Evolutionary conservation across 2,888 invertebrate genomes (phyloP), one percentile per base, ranked within the genome.

Genomic region (Polia nebulosa): DNA sequence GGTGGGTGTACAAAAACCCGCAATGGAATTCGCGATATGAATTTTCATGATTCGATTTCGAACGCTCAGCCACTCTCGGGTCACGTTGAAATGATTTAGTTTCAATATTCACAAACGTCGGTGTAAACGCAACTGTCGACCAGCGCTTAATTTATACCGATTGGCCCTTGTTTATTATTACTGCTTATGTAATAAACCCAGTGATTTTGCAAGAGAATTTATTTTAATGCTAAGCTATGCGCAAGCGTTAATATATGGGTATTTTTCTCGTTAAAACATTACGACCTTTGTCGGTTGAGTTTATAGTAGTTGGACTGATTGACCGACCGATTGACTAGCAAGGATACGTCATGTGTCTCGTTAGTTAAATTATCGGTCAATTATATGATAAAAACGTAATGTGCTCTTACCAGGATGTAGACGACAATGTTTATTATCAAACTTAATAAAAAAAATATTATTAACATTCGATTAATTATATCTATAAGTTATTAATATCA

Each of bases 41-140:
- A 85, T 81, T 81, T 84, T 84, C 78, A 81, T 82, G 75, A 72
- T 71, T 62, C 52, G 66, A 81, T 73, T 83, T 75, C 66, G 69
- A 73, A 51, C 61, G 67, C 56, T 27, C 47, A 74, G 72, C 56
- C 51, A 68, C 61, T 85, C 80, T 72, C 72, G 86, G 89, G 89
- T 92, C 91, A 92, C 89, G 90, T 88, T 88, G 89, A 87, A 90
- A 91, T 94, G 92, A 94, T 93, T 93, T 93, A 94, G 90, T 92
- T 93, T 93, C 92, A 93, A 93, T 94, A 91, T 88, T 85, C 89
- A 85, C 88, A 78, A 89, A 90, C 89, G 91, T 89, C 88, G 90
- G 87, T 82, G 89, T 90, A 90, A 92, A 90, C 89, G 89, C 87
- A 88, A 80, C 90, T 91, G 93, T 93, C 92, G 80, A 77, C 83